These are phyloP conservation scores for Dromius quadrimaculatus DNA, from an alignment of 2,888 invertebrate species.

Conservation along the genomic window DNA sequence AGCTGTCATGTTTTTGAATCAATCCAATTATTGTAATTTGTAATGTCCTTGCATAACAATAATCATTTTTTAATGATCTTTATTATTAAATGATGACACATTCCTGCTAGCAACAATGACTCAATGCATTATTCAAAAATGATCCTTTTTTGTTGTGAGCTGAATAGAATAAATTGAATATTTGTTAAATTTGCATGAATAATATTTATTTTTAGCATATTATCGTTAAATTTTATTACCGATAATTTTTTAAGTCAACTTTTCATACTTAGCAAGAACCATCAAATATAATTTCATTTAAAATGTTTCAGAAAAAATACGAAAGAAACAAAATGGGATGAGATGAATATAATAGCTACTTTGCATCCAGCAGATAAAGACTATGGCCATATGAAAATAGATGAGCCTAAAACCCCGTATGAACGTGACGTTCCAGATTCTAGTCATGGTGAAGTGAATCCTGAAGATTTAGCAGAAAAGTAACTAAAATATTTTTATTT, in stretches of 20 bases:
- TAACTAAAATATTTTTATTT: constrained; percentile 66
- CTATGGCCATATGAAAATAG: constrained; percentile 99
- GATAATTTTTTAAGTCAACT: too few relatives aligned
- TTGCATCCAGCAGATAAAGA: constrained; percentile 98
- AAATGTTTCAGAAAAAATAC: constrained; percentile 60
- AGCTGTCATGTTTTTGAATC: constrained; percentile 12
- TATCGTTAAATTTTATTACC: too few relatives aligned
- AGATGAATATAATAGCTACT: constrained; percentile 98
- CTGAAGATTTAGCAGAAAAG: constrained; percentile 83
- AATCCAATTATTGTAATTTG: constrained; percentile 4
- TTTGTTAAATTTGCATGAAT: too few relatives aligned
- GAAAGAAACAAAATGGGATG: constrained; percentile 90
- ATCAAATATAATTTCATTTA: too few relatives aligned
- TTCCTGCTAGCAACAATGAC: too few relatives aligned
- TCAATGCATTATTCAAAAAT: too few relatives aligned
- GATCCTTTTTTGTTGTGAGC: too few relatives aligned
- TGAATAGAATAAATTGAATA: too few relatives aligned
- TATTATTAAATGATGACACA: not conserved
- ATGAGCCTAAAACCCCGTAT: constrained; percentile 97
- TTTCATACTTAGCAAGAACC: too few relatives aligned
- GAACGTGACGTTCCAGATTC: constrained; percentile 69
- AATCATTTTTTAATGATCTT: not conserved
- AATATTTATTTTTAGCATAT: too few relatives aligned
- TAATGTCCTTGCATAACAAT: not conserved
- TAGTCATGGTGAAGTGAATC: constrained; percentile 67